phyloP scores from a whole-genome alignment of 2,113 vertebrate species.

The Epinephelus cyanopodus region DNA sequence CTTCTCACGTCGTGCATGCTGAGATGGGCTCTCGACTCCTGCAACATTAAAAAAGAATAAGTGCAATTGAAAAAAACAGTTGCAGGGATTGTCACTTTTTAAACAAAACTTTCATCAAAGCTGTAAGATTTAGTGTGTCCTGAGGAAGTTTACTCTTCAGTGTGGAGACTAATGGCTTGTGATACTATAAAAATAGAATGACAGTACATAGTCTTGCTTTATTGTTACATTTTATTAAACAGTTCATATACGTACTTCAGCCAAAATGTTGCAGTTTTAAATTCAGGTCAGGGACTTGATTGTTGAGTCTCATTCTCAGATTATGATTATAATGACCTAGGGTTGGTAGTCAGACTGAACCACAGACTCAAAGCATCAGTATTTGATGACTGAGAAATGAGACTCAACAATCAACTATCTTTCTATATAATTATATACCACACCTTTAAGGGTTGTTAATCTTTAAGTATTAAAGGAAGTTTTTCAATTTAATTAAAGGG shows the following conservation, averaged over 20 bases:
- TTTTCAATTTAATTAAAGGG: background rate
- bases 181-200: background rate
- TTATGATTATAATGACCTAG: too few relatives aligned
- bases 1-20: constrained; percentile 21
- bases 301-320: too few relatives aligned
- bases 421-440: too few relatives aligned
- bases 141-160: background rate
- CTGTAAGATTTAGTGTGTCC: background rate
- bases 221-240: background rate
- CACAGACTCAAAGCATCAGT: too few relatives aligned
- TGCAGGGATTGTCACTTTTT: background rate
- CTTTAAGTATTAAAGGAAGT: background rate
- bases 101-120: too few relatives aligned
- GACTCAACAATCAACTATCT: too few relatives aligned
- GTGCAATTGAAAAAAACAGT: background rate
- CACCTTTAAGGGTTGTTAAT: background rate
- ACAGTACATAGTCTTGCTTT: background rate
- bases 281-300: background rate
- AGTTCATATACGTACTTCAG: background rate
- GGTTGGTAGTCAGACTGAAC: too few relatives aligned
- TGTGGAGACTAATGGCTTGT: background rate
- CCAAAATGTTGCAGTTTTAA: background rate
- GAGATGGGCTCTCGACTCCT: background rate
- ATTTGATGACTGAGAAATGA: too few relatives aligned
- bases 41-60: background rate